phyloP scores from a whole-genome alignment of 2,113 vertebrate species.

The Dipodomys ordii region DNA sequence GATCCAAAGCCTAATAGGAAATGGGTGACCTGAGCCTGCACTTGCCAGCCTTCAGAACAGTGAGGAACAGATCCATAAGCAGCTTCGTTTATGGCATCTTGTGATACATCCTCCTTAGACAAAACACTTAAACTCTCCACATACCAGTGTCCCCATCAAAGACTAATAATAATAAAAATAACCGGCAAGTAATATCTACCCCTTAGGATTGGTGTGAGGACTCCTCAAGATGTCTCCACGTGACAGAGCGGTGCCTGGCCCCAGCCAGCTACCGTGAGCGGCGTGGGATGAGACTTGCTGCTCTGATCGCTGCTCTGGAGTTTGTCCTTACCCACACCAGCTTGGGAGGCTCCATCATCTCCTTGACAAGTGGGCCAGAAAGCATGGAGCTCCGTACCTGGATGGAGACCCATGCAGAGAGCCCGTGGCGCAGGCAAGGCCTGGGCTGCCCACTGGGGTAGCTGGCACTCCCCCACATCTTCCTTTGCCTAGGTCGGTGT shows the following conservation, averaged over 20 bases:
- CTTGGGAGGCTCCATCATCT: accelerated
- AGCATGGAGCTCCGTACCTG: background rate
- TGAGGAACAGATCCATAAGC: background rate
- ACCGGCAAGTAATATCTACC: background rate
- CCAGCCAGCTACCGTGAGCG: background rate
- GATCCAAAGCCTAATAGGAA: background rate
- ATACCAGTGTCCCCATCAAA: background rate
- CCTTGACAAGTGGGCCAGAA: background rate
- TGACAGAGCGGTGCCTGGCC: background rate
- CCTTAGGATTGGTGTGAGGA: background rate
- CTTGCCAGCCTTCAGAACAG: background rate
- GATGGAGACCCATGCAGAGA: no score
- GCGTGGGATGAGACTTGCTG: background rate
- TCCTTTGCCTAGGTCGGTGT: background rate
- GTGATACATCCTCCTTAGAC: background rate
- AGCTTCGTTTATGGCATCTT: background rate
- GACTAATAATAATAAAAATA: background rate
- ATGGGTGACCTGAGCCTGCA: background rate
- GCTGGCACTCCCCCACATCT: background rate
- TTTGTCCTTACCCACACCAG: accelerated
- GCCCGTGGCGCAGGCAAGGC: no score
- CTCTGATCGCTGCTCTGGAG: background rate
- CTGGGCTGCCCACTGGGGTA: no score
- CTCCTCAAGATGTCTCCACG: background rate
- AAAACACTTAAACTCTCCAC: slow-evolving; percentile 14